phyloP scores from a whole-genome alignment of 1,140 invertebrate genomes.

The Macrocentrus cingulum region DNA sequence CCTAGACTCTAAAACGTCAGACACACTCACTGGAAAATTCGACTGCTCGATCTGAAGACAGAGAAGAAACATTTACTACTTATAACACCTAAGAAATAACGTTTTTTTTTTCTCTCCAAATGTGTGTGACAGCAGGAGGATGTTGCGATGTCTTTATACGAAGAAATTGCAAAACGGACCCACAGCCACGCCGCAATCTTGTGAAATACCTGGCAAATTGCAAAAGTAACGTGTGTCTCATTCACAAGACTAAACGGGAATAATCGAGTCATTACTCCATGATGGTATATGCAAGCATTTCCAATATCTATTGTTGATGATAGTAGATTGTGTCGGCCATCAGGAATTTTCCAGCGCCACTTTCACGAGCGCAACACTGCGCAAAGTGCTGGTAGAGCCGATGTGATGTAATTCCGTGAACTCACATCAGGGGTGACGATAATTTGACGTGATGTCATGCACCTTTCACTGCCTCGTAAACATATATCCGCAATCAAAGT shows the following conservation, averaged over 20 bases:
- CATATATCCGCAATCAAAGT: no score
- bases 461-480: conserved; percentile 8
- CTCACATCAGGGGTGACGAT: background rate
- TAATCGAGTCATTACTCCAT: background rate
- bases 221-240: background rate
- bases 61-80: background rate
- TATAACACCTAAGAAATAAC: background rate
- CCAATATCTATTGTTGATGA: background rate
- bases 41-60: background rate
- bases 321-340: background rate
- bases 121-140: conserved; percentile 1
- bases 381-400: background rate
- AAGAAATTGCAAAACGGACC: conserved; percentile 24
- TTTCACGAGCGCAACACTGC: no score
- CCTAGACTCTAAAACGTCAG: background rate
- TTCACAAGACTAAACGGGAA: background rate
- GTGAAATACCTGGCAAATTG: background rate
- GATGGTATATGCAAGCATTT: background rate
- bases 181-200: conserved; percentile 5
- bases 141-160: conserved; percentile 24
- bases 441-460: background rate
- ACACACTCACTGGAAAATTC: background rate
- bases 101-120: background rate
- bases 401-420: conserved; percentile 9
- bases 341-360: background rate